Evolutionary conservation across 92 coral and sea anemone genomes (phyloP), one percentile per base, ranked within the genome.

Genomic region (Phenganax marumi): DNA sequence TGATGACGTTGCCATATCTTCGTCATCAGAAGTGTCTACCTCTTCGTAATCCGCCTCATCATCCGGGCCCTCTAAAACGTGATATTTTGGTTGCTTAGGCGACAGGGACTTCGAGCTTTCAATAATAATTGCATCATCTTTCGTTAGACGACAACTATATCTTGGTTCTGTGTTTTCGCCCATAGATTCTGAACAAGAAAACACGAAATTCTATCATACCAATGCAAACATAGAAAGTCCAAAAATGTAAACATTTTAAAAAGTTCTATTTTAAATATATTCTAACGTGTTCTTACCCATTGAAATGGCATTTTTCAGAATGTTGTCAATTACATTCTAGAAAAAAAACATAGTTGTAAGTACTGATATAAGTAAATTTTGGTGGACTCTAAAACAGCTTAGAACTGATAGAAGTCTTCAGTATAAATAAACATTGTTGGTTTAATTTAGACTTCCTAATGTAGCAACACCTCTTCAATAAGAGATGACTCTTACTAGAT

Each of bases 41-140:
- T 76, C 81, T 39, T 76, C 81, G 81, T 76, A 76, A 56, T 76
- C 81, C 10, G 81, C 68, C 16, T 12, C 62, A 6, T 74, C 79
- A 24, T 24, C 79, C 8, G 64, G 65, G n/a, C 17, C 81, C 24
- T 76, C 81, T 3, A 76, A 68, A 25, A 76, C 81, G 23, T 76
- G 68, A 22, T 76, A 76, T 23, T 54, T 48, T 21, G 68, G 81
- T 12, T 25, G 39, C 10, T 1, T 76, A 19, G 81, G 68, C 26
- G 68, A 56, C 6, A 18, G 68, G 16, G 68, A 68, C 3, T n/a
- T 17, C 0, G 52, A 50, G 50, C 52, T 56, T 21, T 54, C 52
- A 51, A 74, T 74, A 21, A 76, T 39, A 7, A 76, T 48, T 54
- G 81, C 65, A 54, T 76, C 50, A 62, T 76, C 81, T 22, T 62